Percentiles rank a stretch among this genome's conserved stretches.
phyloP scores from a whole-genome alignment of 2,888 invertebrate species.

The Tiliacea aurago region DNA sequence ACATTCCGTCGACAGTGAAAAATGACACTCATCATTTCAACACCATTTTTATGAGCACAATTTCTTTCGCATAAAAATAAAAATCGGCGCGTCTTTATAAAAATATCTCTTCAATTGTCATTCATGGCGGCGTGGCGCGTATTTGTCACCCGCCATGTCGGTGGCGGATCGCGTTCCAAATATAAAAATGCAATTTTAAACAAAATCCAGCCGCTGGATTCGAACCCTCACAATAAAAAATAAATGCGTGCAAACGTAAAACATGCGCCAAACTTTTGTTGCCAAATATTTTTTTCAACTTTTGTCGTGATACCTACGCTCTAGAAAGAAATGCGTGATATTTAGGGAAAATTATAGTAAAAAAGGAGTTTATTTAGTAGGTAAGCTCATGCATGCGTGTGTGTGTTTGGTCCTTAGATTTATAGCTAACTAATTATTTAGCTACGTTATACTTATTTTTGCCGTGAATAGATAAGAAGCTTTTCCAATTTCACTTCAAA shows the following conservation, averaged over 20 bases:
- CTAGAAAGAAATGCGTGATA: constrained; percentile 4
- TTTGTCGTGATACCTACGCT: constrained; percentile 40
- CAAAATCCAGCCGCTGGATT: constrained; percentile 83
- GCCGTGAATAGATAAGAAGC: too few relatives aligned
- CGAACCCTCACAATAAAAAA: constrained; percentile 88
- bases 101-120: constrained; percentile 91
- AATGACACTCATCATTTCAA: constrained; percentile 89
- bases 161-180: constrained; percentile 88
- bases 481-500: too few relatives aligned
- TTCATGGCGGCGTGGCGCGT: constrained; percentile 89
- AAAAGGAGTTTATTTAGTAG: neutral
- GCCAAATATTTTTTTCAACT: constrained; percentile 66
- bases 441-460: too few relatives aligned
- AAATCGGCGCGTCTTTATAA: constrained; percentile 88
- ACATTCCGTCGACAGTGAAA: constrained; percentile 87
- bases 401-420: too few relatives aligned
- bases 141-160: constrained; percentile 89
- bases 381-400: neutral
- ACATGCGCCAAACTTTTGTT: constrained; percentile 76
- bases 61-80: constrained; percentile 90
- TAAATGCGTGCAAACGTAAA: constrained; percentile 83
- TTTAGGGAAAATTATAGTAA: neutral
- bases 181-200: constrained; percentile 91
- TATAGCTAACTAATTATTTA: too few relatives aligned
- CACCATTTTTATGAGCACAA: constrained; percentile 89